These are phyloP conservation scores for Anabas testudineus DNA, from an alignment of 2,797 vertebrate species.

Conservation along the genomic window DNA sequence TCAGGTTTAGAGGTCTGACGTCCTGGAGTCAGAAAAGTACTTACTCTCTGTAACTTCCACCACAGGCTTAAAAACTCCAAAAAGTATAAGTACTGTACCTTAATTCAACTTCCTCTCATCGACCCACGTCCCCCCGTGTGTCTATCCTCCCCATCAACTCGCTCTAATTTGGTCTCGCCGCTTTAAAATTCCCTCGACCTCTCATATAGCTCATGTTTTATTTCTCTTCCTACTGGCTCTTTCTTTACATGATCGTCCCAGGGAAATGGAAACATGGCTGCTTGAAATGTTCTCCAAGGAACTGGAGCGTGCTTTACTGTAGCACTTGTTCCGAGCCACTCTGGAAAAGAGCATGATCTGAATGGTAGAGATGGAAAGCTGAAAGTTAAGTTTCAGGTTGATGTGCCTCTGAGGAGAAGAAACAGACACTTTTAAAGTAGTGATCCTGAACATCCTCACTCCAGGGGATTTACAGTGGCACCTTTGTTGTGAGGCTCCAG, in stretches of 20 bases:
- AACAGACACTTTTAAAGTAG: constrained; percentile 7
- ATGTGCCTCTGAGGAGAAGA: constrained; percentile 36
- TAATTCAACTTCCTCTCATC: constrained; percentile 14
- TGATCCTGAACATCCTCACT: constrained; percentile 11
- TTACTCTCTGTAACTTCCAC: constrained; percentile 21
- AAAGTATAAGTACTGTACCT: constrained; percentile 7
- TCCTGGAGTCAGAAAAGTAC: not conserved
- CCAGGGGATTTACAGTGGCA: constrained; percentile 19
- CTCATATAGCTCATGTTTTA: constrained; percentile 38
- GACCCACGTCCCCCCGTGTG: not conserved
- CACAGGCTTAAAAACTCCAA: constrained; percentile 15
- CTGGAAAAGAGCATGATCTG: constrained; percentile 6
- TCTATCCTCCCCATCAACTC: constrained; percentile 22
- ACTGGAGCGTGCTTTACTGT: not conserved
- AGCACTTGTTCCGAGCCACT: not conserved
- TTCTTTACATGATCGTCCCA: constrained; percentile 22
- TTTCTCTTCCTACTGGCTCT: constrained; percentile 31
- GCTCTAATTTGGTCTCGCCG: constrained; percentile 27
- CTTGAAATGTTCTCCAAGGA: constrained; percentile 43
- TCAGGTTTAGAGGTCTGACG: not conserved
- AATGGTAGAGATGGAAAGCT: constrained; percentile 40
- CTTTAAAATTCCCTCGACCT: constrained; percentile 39
- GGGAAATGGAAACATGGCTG: constrained; percentile 8
- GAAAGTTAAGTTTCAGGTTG: constrained; percentile 43
- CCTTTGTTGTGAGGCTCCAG: constrained; percentile 17